Base-by-base conservation (phyloP, 2,888 invertebrate species). In the Sesia apiformis region DNA sequence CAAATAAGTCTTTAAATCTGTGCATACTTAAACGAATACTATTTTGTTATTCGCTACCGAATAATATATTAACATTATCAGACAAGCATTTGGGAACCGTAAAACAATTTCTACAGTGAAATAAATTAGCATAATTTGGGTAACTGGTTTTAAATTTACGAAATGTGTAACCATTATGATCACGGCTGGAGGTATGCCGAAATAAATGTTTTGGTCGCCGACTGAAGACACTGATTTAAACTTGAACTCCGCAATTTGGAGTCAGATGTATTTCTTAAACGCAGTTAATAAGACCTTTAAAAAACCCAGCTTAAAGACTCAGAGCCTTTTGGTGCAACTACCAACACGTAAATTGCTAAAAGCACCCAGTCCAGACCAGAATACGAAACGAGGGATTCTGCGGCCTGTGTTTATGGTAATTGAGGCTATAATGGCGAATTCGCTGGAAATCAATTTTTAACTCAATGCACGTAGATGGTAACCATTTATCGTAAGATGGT, bases 181-280 rank as follows among this genome's bases (percentile, higher is more conserved):
- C 68, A 38, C 64, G 57, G 67, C 60, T 66, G 71, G 68, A 67
- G 70, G 69, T 59, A 70, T 63, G 61, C 58, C 58, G 62, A 68
- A 66, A 70, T 62, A 60, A 63, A 69, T 70, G 64, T 63, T 62
- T 53, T 60, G 63, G 63, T 63, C 57, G 62, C 61, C 62, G 58
- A 59, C 60, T 55, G 59, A 53, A 58, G 64, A 65, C 68, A 64
- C 63, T 65, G 67, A 69, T 67, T 69, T 66, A 69, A 63, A 56
- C 54, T 60, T 53, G 55, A 55, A 57, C 54, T 63, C 59, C 55
- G 62, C 64, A 64, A 61, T 71, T 68, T 65, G 55, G 61, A 63
- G 52, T 57, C 60, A 57, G 57, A 63, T 60, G 57, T 61, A 63
- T 60, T 60, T 60, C 56, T 59, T 59, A 52, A 59, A 52, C 42